A percentile compares a stretch with the other conserved stretches of the same genome.
phyloP scores from a whole-genome alignment of 1,140 invertebrate species.

The Caenorhabditis remanei region DNA sequence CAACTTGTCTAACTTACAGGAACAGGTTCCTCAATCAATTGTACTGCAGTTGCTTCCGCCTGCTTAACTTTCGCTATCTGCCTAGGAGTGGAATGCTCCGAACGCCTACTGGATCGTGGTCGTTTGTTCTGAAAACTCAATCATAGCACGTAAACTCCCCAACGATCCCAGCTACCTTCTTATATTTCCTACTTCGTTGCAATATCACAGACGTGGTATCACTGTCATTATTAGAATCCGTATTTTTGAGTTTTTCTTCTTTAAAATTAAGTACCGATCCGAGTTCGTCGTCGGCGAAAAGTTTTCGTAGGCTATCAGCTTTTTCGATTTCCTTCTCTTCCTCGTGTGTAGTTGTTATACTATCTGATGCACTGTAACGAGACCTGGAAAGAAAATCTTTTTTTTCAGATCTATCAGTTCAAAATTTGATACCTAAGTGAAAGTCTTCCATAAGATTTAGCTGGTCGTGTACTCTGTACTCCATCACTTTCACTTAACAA shows the following conservation, averaged over 20 bases:
- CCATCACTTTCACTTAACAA: constrained; percentile 44
- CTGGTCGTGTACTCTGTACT: neutral
- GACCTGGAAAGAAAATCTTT: neutral
- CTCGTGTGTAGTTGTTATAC: constrained; percentile 40
- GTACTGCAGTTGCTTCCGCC: neutral
- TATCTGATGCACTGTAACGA: neutral
- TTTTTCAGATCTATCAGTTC: neutral
- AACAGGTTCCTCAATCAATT: neutral
- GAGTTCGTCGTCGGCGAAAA: constrained; percentile 44
- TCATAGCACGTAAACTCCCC: too few relatives aligned
- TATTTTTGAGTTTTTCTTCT: constrained; percentile 41
- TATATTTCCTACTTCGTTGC: constrained; percentile 38
- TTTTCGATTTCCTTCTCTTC: constrained; percentile 41
- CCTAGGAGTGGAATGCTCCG: constrained; percentile 19
- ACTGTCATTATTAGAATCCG: constrained; percentile 48
- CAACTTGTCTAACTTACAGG: neutral
- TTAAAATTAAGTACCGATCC: constrained; percentile 51
- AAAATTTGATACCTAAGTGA: constrained; percentile 4
- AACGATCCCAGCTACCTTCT: neutral
- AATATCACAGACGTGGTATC: constrained; percentile 53
- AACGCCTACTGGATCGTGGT: constrained; percentile 25
- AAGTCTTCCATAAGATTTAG: constrained; percentile 35
- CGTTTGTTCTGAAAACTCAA: constrained; percentile 14
- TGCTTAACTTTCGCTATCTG: constrained; percentile 22
- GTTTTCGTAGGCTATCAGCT: constrained; percentile 9